Base-by-base conservation (phyloP, 92 coral and sea anemone species). In the Heteractis magnifica region DNA sequence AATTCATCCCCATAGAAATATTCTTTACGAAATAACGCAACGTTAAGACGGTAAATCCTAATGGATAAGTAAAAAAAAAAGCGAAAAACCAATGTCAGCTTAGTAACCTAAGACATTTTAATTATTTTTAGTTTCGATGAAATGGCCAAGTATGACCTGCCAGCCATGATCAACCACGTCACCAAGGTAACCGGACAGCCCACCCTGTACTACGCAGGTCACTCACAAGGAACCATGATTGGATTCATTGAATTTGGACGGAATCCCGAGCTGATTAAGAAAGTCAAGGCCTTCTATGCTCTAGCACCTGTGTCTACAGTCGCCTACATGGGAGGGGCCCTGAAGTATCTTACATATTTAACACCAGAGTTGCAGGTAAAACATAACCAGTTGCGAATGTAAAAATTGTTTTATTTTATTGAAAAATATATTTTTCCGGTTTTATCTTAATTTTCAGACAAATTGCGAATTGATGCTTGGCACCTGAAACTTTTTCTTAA, bases 111-210 rank as follows among this genome's bases (percentile, higher is more conserved):
- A 68, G 4, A 0, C 26, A 23, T n/a, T 15, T 1, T 3, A 50
- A 44, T 75, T 62, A 56, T 83, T 78, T 10, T 3, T 75, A 96
- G 99, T 76, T 96, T 95, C 89, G 99, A 92, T 86, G 98, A 96
- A 84, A 94, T 96, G 98, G 99, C 98, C 23, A 88, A 90, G 89
- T 92, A 94, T 65, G 99, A 96, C 72, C 90, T 96, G 7, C 99
- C 99, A 75, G 90, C 99, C 19, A 92, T 92, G 91, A 84, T 96
- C n/a, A 86, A 96, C 65, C 90, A 87, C 82, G 92, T 90, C 15
- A 87, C 88, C 51, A 88, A 91, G 3, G 83, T 72, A 64, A 96
- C 97, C 51, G 92, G 91, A 15, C 97, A 94, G 87, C 79, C 94
- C 8, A 80, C 91, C 20, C 72, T 96, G 60, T 91, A 93, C 78